Base-by-base conservation (phyloP, 37 sponge, comb jelly and placozoan genomes). In the Tethya wilhelma region DNA sequence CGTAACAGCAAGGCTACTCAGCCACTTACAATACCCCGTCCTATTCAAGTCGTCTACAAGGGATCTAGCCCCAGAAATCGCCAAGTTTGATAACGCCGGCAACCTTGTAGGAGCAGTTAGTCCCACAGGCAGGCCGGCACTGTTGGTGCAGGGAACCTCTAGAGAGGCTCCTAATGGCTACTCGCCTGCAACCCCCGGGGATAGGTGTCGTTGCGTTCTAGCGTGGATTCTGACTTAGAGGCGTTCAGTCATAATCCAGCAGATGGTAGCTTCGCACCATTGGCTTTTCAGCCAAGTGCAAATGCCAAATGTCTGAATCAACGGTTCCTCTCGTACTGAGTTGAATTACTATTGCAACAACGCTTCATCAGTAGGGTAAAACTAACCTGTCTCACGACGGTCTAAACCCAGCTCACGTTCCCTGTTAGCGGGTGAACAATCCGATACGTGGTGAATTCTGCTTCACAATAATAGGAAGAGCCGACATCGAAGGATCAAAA, bases 401-500 rank as follows among this genome's bases (percentile, higher is more conserved):
- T 90, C 90, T 90, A 90, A 90, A 90, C 90, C 90, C 90, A 90
- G 90, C 90, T 90, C 90, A 90, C 86, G 90, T 90, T 90, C 90
- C 90, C 85, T 90, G 71, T 90, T 90, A 79, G 90, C 74, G 90
- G 90, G 90, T 90, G 85, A 90, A 90, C 90, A 90, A 90, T 90
- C 90, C 86, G 78, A 90, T 85, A 77, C 82, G 85, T 89, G 84
- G 90, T 60, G 90, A 89, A 89, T 89, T 89, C 90, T 90, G 91
- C 91, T 90, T 90, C 86, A 59, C 91, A 79, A 84, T 90, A 84
- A 84, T 90, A 90, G 91, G 91, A 90, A 90, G 91, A 90, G 91
- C 91, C 91, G 91, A 90, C 86, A 90, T 90, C 91, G 85, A 90
- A 90, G 91, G 91, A 90, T 90, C 91, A 90, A 90, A 90, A 90